Evolutionary conservation across 1,140 invertebrate species (phyloP), one percentile per base, ranked within the genome.

Genomic region (Arctopsyche grandis): DNA sequence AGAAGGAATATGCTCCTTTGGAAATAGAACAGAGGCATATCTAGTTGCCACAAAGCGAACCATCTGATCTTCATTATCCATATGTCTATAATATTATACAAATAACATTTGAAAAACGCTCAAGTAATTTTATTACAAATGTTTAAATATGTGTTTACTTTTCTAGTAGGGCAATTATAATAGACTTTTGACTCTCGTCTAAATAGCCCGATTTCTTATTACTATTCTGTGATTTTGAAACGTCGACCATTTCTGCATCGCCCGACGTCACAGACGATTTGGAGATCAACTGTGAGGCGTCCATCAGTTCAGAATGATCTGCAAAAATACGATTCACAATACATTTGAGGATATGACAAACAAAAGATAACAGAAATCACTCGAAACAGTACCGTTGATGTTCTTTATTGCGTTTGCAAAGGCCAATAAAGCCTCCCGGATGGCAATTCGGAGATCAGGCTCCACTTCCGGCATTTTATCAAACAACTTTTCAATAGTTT

Each of bases 11-110:
- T 97, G 94, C 83, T 94, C 90, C 29, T 91, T 87, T 4, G 94
- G 93, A 86, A 97, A 98, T 63, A 97, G 93, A 16, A 91, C 92
- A 1, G 93, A 91, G 0, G 95, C 91, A 86, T 96, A 97, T 79
- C 95, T 91, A 78, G 95, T 95, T 22, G 95, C 93, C 19, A 96
- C 92, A 84, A 94, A 93, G 79, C 96, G 88, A 1, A 94, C 92
- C 86, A 94, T 93, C 0, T 91, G 87, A 81, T 94, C 91, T 38
- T 91, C 89, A 24, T 91, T 91, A 74, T 91, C 90, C 81, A 93
- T 90, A 85, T 93, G 92, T 63, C 88, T 89, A 83, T 10, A 82
- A 77, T 22, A n/a, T 26, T 7, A 75, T 3, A 66, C 43, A 63
- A 38, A 12, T 21, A 26, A 58, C 56, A 56, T 5, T 46, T n/a